Base-by-base conservation (phyloP, 1,140 invertebrate species). In the Atta colombica region DNA sequence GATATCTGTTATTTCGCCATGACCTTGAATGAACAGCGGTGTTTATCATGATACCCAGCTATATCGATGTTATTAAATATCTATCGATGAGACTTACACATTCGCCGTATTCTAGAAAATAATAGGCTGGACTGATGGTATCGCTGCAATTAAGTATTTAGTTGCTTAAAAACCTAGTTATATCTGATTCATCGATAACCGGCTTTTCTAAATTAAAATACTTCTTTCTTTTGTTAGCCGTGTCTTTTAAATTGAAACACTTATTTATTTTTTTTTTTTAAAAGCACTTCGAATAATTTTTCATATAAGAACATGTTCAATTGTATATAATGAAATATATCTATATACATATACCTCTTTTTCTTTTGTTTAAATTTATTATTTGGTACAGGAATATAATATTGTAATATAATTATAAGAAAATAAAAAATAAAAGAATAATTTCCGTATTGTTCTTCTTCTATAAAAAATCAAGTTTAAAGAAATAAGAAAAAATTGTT, bases 21-120 rank as follows among this genome's bases (percentile, higher is more conserved):
- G 55, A 82, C 68, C 68, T 82, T 82, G 53, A 72, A n/a, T 16
- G 21, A 74, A 61, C 21, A 72, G 53, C 53, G 35, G 2, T 60
- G 18, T 53, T 60, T n/a, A 18, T 35, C 18, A 25, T 18, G 35
- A 10, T 68, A 68, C 12, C n/a, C n/a, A 12, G 3, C 25, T 51
- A 28, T 39, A 49, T 39, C 35, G 31, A 21, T 1, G n/a, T 80
- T 49, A 49, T 31, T 58, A 82, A 82, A 31, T 66, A 55, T 53
- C 58, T 55, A 6, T 35, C 7, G 72, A 77, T 12, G 31, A 39
- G 16, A 49, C 16, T n/a, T 16, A 18, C 28, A 12, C 12, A n/a
- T n/a, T 1, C 7, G n/a, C 18, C 8, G 18, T 45, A 16, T 31
- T n/a, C 16, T n/a, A 51, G 31, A 58, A 75, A 75, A 75, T 66